These are phyloP conservation scores for Alloscopus bannaensis DNA, from an alignment of 2,888 invertebrate genomes.

Conservation along the genomic window DNA sequence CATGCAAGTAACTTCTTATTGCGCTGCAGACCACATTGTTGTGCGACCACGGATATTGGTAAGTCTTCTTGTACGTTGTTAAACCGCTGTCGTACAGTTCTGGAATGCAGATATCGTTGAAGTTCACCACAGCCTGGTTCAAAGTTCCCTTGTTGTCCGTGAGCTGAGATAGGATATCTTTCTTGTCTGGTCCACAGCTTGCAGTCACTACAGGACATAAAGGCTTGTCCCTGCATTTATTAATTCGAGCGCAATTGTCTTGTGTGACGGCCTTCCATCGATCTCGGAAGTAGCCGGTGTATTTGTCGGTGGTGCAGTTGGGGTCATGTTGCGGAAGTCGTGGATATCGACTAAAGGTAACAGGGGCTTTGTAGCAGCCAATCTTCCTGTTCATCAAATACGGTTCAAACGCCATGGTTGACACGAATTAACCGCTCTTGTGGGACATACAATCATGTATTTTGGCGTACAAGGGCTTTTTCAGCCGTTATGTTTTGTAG, in stretches of 20 bases:
- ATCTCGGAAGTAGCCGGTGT: conserved; percentile 54
- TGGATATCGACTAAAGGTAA: conserved; percentile 6
- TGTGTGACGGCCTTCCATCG: conserved; percentile 63
- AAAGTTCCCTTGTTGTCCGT: not conserved
- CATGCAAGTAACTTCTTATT: too few species aligned
- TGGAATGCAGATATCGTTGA: conserved; percentile 39
- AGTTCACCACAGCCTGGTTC: not conserved
- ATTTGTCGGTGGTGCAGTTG: conserved; percentile 57
- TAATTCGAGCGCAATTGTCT: conserved; percentile 38
- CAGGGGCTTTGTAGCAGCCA: conserved; percentile 56
- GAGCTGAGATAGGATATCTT: conserved; percentile 1
- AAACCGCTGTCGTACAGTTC: conserved; percentile 25
- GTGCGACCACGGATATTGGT: conserved; percentile 48
- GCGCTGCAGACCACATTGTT: conserved; percentile 37
- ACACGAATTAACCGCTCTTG: not conserved
- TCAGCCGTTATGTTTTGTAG: not conserved
- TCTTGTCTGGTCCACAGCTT: conserved; percentile 8
- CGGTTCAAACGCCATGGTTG: conserved; percentile 65
- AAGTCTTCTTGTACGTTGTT: conserved; percentile 37
- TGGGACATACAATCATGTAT: not conserved
- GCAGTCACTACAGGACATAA: conserved; percentile 24
- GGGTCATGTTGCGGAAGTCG: conserved; percentile 42
- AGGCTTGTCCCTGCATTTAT: conserved; percentile 10
- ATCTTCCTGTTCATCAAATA: conserved; percentile 60
- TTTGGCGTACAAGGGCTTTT: not conserved